A percentile compares a stretch with the other conserved stretches of the same genome.
Conservation (phyloP, 2,113 vertebrate species). For the Vireo altiloquus region DNA sequence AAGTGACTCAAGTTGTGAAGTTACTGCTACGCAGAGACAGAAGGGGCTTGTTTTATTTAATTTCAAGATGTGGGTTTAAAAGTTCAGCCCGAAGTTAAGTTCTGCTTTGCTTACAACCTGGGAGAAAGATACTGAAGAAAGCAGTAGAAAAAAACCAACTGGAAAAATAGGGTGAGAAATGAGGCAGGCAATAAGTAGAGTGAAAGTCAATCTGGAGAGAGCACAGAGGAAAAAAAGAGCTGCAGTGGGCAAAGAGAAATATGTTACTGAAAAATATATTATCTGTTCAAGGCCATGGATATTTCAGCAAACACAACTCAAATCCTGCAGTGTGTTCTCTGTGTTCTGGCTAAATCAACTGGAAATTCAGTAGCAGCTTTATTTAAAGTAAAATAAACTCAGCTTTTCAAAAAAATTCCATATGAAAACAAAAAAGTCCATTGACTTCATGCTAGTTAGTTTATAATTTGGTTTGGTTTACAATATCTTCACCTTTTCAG, state of each 20-base stretch:
- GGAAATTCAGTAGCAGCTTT: conserved; percentile 47
- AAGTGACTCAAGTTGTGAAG: conserved; percentile 15
- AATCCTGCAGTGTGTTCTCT: background rate
- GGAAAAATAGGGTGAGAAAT: conserved; percentile 52
- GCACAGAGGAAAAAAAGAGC: background rate
- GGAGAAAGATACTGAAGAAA: conserved; percentile 1
- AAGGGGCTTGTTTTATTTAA: conserved; percentile 10
- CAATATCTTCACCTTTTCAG: conserved; percentile 28
- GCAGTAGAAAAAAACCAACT: background rate
- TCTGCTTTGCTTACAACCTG: conserved; percentile 3
- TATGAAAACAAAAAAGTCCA: conserved; percentile 31
- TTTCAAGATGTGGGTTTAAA: conserved; percentile 51
- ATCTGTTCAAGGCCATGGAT: conserved; percentile 23
- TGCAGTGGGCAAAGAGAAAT: conserved; percentile 11
- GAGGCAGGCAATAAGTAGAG: conserved; percentile 11
- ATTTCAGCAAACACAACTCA: conserved; percentile 34
- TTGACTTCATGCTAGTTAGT: background rate
- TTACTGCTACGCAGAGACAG: background rate
- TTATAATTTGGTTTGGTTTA: conserved; percentile 25
- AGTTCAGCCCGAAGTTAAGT: background rate
- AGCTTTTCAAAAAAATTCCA: conserved; percentile 15
- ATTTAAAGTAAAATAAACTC: conserved; percentile 52
- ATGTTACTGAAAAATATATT: conserved; percentile 49
- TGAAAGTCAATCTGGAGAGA: conserved; percentile 36
- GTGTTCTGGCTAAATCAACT: conserved; percentile 30